Conservation (phyloP, 53 echinoderm and acorn worm genomes). For the Henricia sp. region DNA sequence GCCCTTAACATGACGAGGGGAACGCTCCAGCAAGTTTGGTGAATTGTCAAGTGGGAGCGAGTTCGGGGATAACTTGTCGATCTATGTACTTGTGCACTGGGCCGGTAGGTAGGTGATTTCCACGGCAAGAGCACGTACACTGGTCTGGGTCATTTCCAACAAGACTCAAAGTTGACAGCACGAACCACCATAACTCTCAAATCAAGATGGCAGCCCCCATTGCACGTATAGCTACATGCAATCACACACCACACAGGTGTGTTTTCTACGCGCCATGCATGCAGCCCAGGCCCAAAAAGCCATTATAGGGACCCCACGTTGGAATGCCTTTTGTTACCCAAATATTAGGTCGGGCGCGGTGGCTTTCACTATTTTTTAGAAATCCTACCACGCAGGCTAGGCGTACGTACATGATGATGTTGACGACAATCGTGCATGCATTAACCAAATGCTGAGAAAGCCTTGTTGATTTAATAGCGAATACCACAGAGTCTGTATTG, state of each 20-base stretch:
- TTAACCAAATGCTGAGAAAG: neutral
- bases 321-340: constrained; percentile 41
- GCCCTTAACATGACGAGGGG: constrained; percentile 48
- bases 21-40: constrained; percentile 45
- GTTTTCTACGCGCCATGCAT: neutral
- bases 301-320: constrained; percentile 27
- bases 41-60: neutral
- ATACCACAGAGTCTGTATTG: neutral
- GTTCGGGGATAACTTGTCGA: constrained; percentile 10
- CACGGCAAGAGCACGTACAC: neutral
- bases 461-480: constrained; percentile 56
- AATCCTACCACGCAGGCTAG: neutral
- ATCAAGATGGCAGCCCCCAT: constrained; percentile 23
- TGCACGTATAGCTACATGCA: neutral
- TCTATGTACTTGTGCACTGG: constrained; percentile 54
- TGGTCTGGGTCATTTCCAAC: neutral
- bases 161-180: neutral
- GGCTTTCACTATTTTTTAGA: constrained; percentile 24
- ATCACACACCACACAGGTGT: constrained; percentile 19
- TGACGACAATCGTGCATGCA: constrained; percentile 3
- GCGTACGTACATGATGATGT: neutral
- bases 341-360: constrained; percentile 11
- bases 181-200: neutral
- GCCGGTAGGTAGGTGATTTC: constrained; percentile 27
- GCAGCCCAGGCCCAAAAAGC: neutral